phyloP scores from a whole-genome alignment of 2,113 vertebrate species.

The Collichthys lucidus region DNA sequence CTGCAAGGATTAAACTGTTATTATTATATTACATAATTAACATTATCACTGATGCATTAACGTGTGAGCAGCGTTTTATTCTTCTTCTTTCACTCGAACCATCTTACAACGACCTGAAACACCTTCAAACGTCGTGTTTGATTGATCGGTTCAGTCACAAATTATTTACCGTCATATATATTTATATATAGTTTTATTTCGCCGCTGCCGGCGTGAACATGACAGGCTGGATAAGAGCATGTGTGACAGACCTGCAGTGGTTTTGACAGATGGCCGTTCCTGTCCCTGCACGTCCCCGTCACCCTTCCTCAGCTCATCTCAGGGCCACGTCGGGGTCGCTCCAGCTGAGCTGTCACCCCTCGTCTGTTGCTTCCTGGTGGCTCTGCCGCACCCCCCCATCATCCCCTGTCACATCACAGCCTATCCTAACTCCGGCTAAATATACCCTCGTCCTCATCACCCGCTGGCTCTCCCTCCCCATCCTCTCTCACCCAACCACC shows the following conservation, averaged over 20 bases:
- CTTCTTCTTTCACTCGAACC: background rate
- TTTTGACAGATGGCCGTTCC: constrained; percentile 49
- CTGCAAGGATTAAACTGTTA: background rate
- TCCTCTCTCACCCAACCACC: constrained; percentile 24
- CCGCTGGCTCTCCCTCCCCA: background rate
- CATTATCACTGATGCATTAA: background rate
- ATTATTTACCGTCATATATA: background rate
- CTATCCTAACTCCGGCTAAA: constrained; percentile 60
- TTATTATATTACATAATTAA: background rate
- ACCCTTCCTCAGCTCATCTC: constrained; percentile 13
- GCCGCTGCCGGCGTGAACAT: background rate
- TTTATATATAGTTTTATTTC: background rate
- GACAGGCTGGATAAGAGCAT: constrained; percentile 12
- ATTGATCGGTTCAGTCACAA: background rate
- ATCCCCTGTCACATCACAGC: constrained; percentile 49
- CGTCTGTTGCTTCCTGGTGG: constrained; percentile 32
- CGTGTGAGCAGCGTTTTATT: background rate
- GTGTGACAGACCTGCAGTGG: constrained; percentile 34
- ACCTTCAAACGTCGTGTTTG: background rate
- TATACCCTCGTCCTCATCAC: constrained; percentile 56
- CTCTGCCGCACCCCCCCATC: constrained; percentile 20
- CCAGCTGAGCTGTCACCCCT: constrained; percentile 64
- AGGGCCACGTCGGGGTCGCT: constrained; percentile 34
- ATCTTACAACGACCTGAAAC: background rate
- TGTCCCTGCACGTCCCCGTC: constrained; percentile 45